Evolutionary conservation across 37 sponge, comb jelly and placozoan genomes (phyloP).

Genomic region (Halichondria panicea): DNA sequence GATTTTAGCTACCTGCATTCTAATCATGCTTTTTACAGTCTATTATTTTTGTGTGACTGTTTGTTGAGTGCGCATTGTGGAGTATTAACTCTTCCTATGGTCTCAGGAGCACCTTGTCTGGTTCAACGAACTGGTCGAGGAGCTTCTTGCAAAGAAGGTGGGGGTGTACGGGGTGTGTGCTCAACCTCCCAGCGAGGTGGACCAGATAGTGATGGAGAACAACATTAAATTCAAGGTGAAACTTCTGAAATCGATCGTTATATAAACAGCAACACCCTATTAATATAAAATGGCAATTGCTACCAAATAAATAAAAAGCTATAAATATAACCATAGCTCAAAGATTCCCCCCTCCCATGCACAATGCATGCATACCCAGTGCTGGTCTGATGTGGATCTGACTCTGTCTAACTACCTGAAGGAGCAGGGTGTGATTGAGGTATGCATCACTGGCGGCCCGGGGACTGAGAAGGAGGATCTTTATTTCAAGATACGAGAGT

Average conservation of each 20-base stretch:
- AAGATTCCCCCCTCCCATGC: not conserved
- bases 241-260: not conserved
- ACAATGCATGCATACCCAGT: not conserved
- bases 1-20: too few relatives aligned
- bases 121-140: constrained; percentile 57
- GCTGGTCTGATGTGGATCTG: constrained; percentile 55
- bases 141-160: constrained; percentile 38
- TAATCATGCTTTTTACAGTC: constrained; percentile 42
- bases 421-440: constrained; percentile 32
- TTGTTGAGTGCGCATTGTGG: not conserved
- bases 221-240: constrained; percentile 37
- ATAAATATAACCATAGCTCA: not conserved
- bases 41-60: not conserved
- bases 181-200: constrained; percentile 36
- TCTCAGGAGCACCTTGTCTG: constrained; percentile 57
- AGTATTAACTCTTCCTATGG: too few relatives aligned
- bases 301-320: not conserved
- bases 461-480: constrained; percentile 29
- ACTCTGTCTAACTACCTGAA: constrained; percentile 47
- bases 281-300: too few relatives aligned
- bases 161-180: constrained; percentile 52
- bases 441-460: constrained; percentile 21
- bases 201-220: constrained; percentile 20
- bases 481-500: constrained; percentile 46
- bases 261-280: not conserved